Evolutionary conservation across 2,113 vertebrate species (phyloP), one percentile per base, ranked within the genome.

Genomic region (Nettapus auritus): DNA sequence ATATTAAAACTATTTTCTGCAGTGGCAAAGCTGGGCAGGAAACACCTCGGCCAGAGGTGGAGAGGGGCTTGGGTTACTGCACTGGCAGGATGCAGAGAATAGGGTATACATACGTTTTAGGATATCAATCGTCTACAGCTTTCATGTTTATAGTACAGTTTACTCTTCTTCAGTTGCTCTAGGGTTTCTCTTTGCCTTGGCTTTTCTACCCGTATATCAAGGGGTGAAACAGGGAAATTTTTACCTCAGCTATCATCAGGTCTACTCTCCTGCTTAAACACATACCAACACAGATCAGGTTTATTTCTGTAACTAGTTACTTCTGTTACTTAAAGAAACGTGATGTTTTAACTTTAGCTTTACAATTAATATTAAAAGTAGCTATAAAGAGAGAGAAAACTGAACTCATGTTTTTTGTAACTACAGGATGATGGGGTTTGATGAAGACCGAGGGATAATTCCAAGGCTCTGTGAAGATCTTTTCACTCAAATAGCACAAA

Each of bases 391-490:
- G 26, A 48, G 81, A 18, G 21, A 48, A 73, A 77, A 40, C 17
- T 52, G 15, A 93, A 56, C 7, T n/a, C 55, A 14, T 7, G 0
- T 25, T 44, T 89, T 56, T 94, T 70, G 38, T 93, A 48, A 82
- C 95, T 36, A 8, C 93, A 99, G 99, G 76, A 99, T 99, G 99
- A 99, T 99, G 99, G 99, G 99, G 46, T 99, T 99, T 96, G 98
- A 97, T 91, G 99, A 99, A 88, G 98, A 99, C 64, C 88, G 40
- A 75, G 99, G 99, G 48, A 98, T 99, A 78, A 99, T 99, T 82
- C 99, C 99, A 40, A 98, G 99, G 68, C 99, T 99, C 96, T 99
- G 99, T 96, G 97, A 98, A 93, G 98, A 99, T 82, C 97, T 99
- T 50, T 99, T 99, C 97, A 97, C 94, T 59, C 98, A 89, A 94